phyloP scores from a whole-genome alignment of 1,140 invertebrate species.

The Linepithema humile region DNA sequence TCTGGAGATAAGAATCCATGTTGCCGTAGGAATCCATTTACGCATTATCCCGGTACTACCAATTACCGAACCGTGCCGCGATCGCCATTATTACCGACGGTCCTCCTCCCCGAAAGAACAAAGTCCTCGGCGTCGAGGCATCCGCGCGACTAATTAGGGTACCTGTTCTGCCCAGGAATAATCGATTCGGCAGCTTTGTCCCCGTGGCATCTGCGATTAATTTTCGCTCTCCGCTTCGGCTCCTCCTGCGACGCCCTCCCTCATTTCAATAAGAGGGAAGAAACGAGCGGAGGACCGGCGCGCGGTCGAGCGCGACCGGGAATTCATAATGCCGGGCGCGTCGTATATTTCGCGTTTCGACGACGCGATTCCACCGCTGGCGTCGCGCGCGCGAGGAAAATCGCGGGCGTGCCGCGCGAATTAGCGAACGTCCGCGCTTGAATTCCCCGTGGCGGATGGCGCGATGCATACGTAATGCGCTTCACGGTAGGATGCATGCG shows the following conservation, averaged over 20 bases:
- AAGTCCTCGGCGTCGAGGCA: conserved; percentile 47
- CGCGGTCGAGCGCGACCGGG: not conserved
- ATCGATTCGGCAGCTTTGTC: conserved; percentile 57
- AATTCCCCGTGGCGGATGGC: conserved; percentile 58
- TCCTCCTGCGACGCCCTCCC: too few species aligned
- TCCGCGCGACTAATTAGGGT: conserved; percentile 59
- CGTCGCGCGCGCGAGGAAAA: conserved; percentile 43
- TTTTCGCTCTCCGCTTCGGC: conserved; percentile 14
- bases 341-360: not conserved
- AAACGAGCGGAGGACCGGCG: conserved; percentile 31
- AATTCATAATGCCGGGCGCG: conserved; percentile 57
- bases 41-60: conserved; percentile 11
- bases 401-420: conserved; percentile 45
- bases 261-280: conserved; percentile 51
- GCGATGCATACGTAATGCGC: conserved; percentile 72
- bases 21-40: not conserved
- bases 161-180: conserved; percentile 16
- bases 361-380: conserved; percentile 42
- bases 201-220: conserved; percentile 62
- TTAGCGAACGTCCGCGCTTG: conserved; percentile 67
- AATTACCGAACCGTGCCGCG: conserved; percentile 23
- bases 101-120: conserved; percentile 31
- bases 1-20: not conserved
- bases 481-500: conserved; percentile 54
- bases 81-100: conserved; percentile 16